Base-by-base conservation (phyloP, 2,888 invertebrate species). In the Leptopterna dolabrata region DNA sequence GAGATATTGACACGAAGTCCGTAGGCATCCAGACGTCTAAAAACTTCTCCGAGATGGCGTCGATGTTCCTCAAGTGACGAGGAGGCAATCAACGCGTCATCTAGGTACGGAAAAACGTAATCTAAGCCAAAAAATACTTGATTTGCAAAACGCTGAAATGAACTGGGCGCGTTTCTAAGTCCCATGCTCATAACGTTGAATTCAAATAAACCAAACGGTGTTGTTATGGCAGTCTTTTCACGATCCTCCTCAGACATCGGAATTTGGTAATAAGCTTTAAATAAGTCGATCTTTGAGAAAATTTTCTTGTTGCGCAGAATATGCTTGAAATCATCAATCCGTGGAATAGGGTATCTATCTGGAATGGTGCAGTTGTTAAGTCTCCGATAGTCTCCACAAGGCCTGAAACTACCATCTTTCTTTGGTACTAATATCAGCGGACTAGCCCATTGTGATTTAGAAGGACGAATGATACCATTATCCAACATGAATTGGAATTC, bases 361-460 rank as follows among this genome's bases (percentile, higher is more conserved):
- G 91, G 91, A 0, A 90, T 84, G 0, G 91, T 92, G 0, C 80
- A 81, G 0, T 89, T 85, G 87, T 92, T 92, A 0, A 92, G 88
- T 0, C 36, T 13, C 0, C 92, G 87, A 87, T 92, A 92, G 89
- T 90, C 91, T 4, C 92, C 92, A 85, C 92, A 91, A 0, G 91
- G 90, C 70, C 91, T 76, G 90, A 91, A 92, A 27, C 45, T 76
- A 91, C 91, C 83, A 83, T 83, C 83, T n/a, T 83, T 83, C 19
- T 63, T 83, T 70, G 63, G 41, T 16, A 41, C 83, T 4, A 83
- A n/a, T n/a, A 63, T 6, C 51, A 91, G 89, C 24, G 90, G 90
- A n/a, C 87, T 90, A 88, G 91, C 89, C 91, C 91, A 92, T 24
- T 90, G 89, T 43, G 91, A 91, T 11, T 88, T 88, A 0, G 91